Evolutionary conservation across 2,888 invertebrate species (phyloP), one percentile per base, ranked within the genome.

Genomic region (Hemithea aestivaria): DNA sequence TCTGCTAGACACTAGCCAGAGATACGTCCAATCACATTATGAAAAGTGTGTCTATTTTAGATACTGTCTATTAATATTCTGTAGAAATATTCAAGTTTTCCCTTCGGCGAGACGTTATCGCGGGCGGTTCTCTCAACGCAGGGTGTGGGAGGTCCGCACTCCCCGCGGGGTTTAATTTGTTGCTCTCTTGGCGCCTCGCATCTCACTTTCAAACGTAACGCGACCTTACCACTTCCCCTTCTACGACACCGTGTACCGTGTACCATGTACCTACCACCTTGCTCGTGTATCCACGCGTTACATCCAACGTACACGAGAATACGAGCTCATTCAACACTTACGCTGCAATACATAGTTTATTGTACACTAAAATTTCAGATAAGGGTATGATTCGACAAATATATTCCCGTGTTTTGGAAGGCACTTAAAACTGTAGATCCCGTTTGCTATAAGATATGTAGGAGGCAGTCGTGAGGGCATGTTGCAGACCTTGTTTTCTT

Each of bases 121-220:
- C 72, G 64, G 73, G 73, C 63, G 73, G 67, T 65, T 60, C 76
- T 78, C 76, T 82, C 80, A 78, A 65, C 77, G 73, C 73, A 64
- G 64, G 62, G 57, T 68, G 74, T 72, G 70, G 72, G 77, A 67
- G 75, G 74, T 43, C 49, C 64, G 63, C 54, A 58, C 70, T 70
- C 76, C 80, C 80, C 74, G 74, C 78, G 69, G 85, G 80, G 79
- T 83, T 83, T 87, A 87, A 87, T 87, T 87, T 87, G 85, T 87
- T 85, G 85, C 84, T 84, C 85, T 84, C 85, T 77, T 81, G 85
- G 80, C 85, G 82, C 85, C 82, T 79, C 77, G 80, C 77, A 75
- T 85, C 84, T 85, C 84, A 81, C 80, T 85, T 85, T 80, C 85
- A 81, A 82, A 81, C 80, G 85, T 84, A 83, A 85, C 78, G 73